A percentile compares a stretch with the other conserved stretches of the same genome.
These are phyloP conservation scores for Podotricha telesiphe DNA, from an alignment of 2,888 invertebrate species.

Conservation along the genomic window DNA sequence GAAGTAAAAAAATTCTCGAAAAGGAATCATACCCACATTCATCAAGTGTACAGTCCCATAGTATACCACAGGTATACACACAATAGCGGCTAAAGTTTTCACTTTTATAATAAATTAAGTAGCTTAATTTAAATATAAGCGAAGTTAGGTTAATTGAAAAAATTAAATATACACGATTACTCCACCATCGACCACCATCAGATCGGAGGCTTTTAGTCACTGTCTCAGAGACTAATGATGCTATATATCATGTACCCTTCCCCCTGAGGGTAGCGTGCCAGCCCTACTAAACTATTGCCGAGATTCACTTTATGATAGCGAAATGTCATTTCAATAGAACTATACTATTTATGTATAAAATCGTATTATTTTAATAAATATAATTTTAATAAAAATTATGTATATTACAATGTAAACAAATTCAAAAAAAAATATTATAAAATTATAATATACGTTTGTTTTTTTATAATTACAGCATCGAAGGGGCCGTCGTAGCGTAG, in stretches of 20 bases:
- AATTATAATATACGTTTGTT: too few relatives aligned
- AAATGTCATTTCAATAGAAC: slow-evolving; percentile 12
- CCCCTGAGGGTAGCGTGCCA: slow-evolving; percentile 41
- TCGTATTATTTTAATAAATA: neutral
- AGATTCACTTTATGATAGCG: slow-evolving; percentile 47
- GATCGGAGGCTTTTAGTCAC: slow-evolving; percentile 83
- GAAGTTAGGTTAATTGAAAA: slow-evolving; percentile 7
- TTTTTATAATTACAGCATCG: too few relatives aligned
- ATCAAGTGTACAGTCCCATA: too few relatives aligned
- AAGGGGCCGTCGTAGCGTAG: too few relatives aligned
- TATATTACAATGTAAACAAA: too few relatives aligned
- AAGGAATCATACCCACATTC: too few relatives aligned
- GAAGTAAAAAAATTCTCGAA: too few relatives aligned
- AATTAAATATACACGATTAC: slow-evolving; percentile 33
- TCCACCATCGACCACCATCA: slow-evolving; percentile 49
- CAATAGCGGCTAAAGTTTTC: too few relatives aligned
- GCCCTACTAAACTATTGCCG: slow-evolving; percentile 27
- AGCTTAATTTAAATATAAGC: neutral
- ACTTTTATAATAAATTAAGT: neutral
- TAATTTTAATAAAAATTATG: too few relatives aligned
- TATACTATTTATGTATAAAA: neutral
- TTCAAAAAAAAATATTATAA: too few relatives aligned
- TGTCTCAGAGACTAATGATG: slow-evolving; percentile 81
- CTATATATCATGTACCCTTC: slow-evolving; percentile 77
- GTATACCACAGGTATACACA: too few relatives aligned